phyloP scores from a whole-genome alignment of 2,797 vertebrate genomes.

The Pampus argenteus region DNA sequence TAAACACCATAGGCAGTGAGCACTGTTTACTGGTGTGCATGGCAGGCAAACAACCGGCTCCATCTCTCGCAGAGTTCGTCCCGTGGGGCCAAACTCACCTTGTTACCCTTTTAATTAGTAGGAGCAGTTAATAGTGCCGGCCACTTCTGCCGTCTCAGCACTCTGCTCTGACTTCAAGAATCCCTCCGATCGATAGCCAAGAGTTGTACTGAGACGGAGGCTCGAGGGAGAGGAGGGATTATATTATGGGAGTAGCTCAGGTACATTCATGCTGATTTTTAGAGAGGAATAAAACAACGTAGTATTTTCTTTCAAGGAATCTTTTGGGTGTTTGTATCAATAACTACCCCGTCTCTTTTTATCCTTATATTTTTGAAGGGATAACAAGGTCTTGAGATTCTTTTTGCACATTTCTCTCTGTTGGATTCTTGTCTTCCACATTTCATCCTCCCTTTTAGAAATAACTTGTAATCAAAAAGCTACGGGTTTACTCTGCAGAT shows the following conservation, averaged over 20 bases:
- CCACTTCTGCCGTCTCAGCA: slow-evolving; percentile 79
- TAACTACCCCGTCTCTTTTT: slow-evolving; percentile 26
- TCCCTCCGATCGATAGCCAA: slow-evolving; percentile 75
- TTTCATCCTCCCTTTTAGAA: slow-evolving; percentile 55
- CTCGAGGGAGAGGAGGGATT: slow-evolving; percentile 8
- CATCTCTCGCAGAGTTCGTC: slow-evolving; percentile 50
- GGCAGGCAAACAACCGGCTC: slow-evolving; percentile 57
- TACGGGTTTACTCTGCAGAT: slow-evolving; percentile 71
- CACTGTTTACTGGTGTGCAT: slow-evolving; percentile 62
- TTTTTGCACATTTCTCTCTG: slow-evolving; percentile 49
- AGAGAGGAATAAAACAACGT: slow-evolving; percentile 49
- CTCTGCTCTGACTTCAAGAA: slow-evolving; percentile 73
- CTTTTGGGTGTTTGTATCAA: slow-evolving; percentile 41
- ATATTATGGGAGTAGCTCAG: slow-evolving; percentile 24
- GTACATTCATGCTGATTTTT: slow-evolving; percentile 43
- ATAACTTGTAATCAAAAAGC: slow-evolving; percentile 81
- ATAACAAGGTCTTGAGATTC: slow-evolving; percentile 63
- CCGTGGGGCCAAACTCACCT: slow-evolving; percentile 77
- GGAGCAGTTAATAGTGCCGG: slow-evolving; percentile 82
- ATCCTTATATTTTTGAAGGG: slow-evolving; percentile 47
- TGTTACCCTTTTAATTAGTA: slow-evolving; percentile 88
- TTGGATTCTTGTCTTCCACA: slow-evolving; percentile 40
- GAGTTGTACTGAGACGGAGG: slow-evolving; percentile 51
- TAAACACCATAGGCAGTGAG: slow-evolving; percentile 69
- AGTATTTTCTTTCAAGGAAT: slow-evolving; percentile 54